Conservation (phyloP, 2,797 vertebrate genomes). For the Cyclura pinguis region DNA sequence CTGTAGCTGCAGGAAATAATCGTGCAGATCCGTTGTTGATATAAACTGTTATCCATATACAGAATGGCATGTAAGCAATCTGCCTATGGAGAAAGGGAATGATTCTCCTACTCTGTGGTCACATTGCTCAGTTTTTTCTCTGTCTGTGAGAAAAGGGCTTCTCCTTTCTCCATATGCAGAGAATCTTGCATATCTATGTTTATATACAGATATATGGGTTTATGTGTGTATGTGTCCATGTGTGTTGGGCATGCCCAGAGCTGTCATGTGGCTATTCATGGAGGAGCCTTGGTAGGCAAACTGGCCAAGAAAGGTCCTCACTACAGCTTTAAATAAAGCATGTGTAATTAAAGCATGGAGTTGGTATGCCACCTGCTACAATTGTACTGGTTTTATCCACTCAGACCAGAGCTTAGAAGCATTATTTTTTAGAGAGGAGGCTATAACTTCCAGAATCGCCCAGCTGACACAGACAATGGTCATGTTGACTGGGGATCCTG, state of each 20-base stretch:
- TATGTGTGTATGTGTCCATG: no score
- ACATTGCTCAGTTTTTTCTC: not conserved
- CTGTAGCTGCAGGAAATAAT: conserved; percentile 1
- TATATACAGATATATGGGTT: no score
- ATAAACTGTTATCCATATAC: not conserved
- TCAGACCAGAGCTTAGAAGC: no score
- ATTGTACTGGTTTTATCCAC: not conserved
- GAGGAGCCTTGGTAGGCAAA: not conserved
- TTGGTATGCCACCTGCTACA: not conserved
- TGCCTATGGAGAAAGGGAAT: not conserved
- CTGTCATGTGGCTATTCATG: not conserved
- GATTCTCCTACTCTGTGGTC: no score
- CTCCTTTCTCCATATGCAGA: no score
- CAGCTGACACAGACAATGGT: no score
- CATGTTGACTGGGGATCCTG: no score
- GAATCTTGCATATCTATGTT: no score
- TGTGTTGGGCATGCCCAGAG: not conserved
- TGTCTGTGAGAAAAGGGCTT: no score
- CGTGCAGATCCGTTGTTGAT: no score
- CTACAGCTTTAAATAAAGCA: not conserved
- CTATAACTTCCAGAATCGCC: no score
- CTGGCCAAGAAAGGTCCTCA: not conserved
- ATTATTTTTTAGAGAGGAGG: no score
- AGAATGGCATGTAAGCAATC: not conserved
- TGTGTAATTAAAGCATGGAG: not conserved